Evolutionary conservation across 1,140 invertebrate species (phyloP).

Genomic region (Cyrtorhinus lividipennis): DNA sequence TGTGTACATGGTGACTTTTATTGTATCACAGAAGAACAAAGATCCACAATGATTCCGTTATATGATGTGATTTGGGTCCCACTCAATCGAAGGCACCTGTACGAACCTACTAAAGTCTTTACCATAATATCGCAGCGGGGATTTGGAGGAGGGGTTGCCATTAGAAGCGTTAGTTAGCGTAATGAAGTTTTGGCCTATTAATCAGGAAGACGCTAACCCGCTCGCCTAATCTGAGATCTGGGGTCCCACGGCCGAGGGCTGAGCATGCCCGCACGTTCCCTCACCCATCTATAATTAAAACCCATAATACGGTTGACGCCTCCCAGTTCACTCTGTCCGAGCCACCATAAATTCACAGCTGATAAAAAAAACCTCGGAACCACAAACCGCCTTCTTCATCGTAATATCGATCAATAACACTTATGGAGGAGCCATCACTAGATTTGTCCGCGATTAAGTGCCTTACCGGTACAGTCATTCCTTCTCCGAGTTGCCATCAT

Average conservation of each 20-base stretch:
- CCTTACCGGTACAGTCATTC: conserved; percentile 6
- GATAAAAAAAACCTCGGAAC: conserved; percentile 8
- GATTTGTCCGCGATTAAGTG: conserved; percentile 8
- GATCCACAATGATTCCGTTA: no score
- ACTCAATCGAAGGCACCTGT: no score
- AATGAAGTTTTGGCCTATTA: conserved; percentile 17
- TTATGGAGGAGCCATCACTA: conserved; percentile 4
- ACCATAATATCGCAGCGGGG: no score
- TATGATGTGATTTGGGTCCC: no score
- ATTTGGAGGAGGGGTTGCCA: no score
- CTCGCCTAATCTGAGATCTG: conserved; percentile 2
- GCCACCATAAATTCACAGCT: conserved; percentile 17
- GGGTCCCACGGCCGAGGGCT: conserved; percentile 12
- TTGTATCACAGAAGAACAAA: no score
- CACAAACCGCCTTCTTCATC: conserved; percentile 9
- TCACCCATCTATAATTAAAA: conserved; percentile 15
- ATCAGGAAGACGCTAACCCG: conserved; percentile 9
- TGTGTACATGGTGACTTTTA: no score
- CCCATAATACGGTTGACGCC: conserved; percentile 14
- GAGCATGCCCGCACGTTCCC: conserved; percentile 14
- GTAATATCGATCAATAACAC: conserved; percentile 15
- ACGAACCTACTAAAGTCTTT: no score
- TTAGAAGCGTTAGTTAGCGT: conserved; percentile 15
- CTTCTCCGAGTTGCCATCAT: background rate
- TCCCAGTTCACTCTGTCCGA: conserved; percentile 11